These are phyloP conservation scores for Apteryx owenii DNA, from an alignment of 2,113 vertebrate species.

Conservation along the genomic window DNA sequence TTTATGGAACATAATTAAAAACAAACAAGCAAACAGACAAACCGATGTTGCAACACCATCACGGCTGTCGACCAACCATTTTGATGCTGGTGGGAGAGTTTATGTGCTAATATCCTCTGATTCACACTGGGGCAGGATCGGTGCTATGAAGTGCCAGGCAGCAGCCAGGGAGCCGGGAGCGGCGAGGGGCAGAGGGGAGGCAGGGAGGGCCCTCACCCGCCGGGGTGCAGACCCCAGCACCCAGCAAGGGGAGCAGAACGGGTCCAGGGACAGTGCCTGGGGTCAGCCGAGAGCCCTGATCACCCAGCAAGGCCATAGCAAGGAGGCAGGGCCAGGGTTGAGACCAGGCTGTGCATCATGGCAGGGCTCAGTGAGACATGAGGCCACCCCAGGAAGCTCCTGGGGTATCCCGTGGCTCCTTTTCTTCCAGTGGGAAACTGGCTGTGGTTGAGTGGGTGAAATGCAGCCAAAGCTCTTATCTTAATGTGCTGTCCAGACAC, in stretches of 20 bases:
- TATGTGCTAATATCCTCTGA: neutral
- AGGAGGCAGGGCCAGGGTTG: no score
- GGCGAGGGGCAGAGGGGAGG: neutral
- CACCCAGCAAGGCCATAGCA: neutral
- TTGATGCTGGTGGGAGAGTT: neutral
- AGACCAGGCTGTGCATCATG: neutral
- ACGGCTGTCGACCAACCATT: neutral
- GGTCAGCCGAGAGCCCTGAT: neutral
- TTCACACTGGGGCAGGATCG: neutral
- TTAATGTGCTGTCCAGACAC: neutral
- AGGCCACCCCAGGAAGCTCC: neutral
- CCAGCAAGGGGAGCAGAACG: neutral
- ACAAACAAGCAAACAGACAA: neutral
- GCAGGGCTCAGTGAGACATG: neutral
- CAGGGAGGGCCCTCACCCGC: neutral
- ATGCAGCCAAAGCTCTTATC: neutral
- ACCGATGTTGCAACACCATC: neutral
- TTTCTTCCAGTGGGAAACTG: neutral
- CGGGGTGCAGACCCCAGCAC: fast-evolving
- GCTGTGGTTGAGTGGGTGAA: neutral
- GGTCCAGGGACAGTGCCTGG: fast-evolving
- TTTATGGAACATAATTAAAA: neutral
- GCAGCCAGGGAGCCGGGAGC: neutral
- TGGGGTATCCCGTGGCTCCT: fast-evolving
- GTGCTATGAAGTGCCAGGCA: neutral